phyloP scores from a whole-genome alignment of 2,797 vertebrate species.

The Sandelia bainsii region DNA sequence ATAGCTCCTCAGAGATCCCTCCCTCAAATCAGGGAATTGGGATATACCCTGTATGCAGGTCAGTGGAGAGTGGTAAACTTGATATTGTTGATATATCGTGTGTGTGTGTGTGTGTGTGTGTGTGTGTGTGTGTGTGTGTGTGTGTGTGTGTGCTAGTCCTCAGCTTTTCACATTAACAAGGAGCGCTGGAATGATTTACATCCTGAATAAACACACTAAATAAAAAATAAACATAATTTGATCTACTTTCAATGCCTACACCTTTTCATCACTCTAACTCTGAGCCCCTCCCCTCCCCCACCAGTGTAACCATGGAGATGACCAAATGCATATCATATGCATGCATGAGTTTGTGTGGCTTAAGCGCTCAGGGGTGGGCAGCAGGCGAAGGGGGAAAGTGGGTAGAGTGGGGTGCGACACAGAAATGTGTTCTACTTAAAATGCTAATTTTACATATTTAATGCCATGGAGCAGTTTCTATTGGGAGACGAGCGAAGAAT shows the following conservation, averaged over 20 bases:
- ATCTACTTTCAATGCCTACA: slow-evolving; percentile 80
- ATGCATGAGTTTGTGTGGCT: slow-evolving; percentile 87
- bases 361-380: slow-evolving; percentile 74
- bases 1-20: no score
- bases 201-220: slow-evolving; percentile 77
- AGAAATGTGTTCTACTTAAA: slow-evolving; percentile 85
- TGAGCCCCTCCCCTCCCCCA: slow-evolving; percentile 53
- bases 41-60: not conserved
- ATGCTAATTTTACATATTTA: slow-evolving; percentile 89
- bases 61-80: not conserved
- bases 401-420: slow-evolving; percentile 77
- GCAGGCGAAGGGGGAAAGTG: slow-evolving; percentile 52
- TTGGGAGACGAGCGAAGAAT: slow-evolving; percentile 67
- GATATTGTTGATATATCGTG: no score
- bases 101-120: not conserved
- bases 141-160: slow-evolving; percentile 1
- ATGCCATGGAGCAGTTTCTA: slow-evolving; percentile 82
- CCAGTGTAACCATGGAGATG: slow-evolving; percentile 88
- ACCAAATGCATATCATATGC: slow-evolving; percentile 91
- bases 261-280: slow-evolving; percentile 78
- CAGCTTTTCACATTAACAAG: slow-evolving; percentile 48
- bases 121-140: not conserved
- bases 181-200: slow-evolving; percentile 72
- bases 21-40: not conserved
- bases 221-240: slow-evolving; percentile 77